Base-by-base conservation (phyloP, 2,797 vertebrate genomes). In the Argya squamiceps region DNA sequence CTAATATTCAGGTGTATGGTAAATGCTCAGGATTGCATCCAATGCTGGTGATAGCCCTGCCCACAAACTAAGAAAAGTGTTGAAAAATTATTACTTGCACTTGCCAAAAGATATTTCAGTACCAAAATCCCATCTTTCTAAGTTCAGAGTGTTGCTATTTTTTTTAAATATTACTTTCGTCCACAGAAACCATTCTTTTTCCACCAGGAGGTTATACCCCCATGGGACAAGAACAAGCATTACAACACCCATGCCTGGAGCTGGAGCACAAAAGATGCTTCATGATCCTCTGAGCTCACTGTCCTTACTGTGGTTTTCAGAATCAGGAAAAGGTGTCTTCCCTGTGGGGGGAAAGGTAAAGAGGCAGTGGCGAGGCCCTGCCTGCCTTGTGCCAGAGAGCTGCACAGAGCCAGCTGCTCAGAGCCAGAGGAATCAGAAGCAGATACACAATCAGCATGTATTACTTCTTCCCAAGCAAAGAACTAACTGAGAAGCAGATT, bases 361-460 rank as follows among this genome's bases (percentile, higher is more conserved):
- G 46, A 41, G 55, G 49, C 26, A 64, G 43, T 44, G 19, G 18
- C 1, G 15, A 92, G 68, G 37, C 30, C 23, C 20, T 89, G 63
- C 13, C 39, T 70, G 69, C 52, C 11, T 69, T 56, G 23, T 74
- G 34, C 39, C 70, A 73, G 70, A 43, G 52, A 65, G 21, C 76
- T 81, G 24, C 43, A 2, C 37, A 53, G 23, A 89, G 32, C 21
- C 6, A 8, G 43, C 59, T 76, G 50, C 29, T 67, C 71, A 41
- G 44, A 84, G 67, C 39, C 77, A 84, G 82, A 89, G 60, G 39
- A 93, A 82, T 55, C 71, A 89, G 58, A 92, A 88, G 12, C 36
- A 84, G 79, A 91, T 69, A 84, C 26, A 63, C 26, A 88, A 76
- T 89, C 89, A 83, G 43, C 5, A 5, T 3, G 0, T 19, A 34